Conservation (phyloP, 2,113 vertebrate species). For the Pyxicephalus adspersus region DNA sequence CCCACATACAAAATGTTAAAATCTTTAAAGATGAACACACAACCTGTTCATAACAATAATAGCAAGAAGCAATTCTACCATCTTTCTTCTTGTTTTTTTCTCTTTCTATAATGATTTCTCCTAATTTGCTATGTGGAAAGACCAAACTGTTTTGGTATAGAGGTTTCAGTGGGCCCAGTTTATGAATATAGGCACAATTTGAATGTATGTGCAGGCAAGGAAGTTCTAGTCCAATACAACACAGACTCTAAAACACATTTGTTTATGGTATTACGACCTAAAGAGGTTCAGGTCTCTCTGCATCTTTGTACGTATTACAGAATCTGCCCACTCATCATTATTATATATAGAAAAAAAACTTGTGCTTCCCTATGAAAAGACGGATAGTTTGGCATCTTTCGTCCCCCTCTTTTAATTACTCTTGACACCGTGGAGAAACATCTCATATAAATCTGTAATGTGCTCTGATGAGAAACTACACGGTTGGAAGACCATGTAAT, state of each 20-base stretch:
- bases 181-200: background rate
- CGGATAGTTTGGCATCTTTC: constrained; percentile 85
- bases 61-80: background rate
- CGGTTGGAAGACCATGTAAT: constrained; percentile 99
- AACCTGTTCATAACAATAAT: background rate
- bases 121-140: background rate
- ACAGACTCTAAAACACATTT: constrained; percentile 10
- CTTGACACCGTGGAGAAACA: constrained; percentile 99
- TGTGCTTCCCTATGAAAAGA: constrained; percentile 80
- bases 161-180: constrained; percentile 4
- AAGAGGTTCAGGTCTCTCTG: constrained; percentile 9
- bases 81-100: background rate
- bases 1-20: too few relatives aligned
- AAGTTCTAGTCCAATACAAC: background rate
- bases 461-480: constrained; percentile 99
- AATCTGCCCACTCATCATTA: constrained; percentile 52
- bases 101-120: background rate
- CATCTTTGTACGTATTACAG: constrained; percentile 9
- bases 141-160: background rate
- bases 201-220: constrained; percentile 22
- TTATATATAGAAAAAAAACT: constrained; percentile 75
- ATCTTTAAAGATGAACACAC: background rate
- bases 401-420: constrained; percentile 97
- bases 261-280: constrained; percentile 12
- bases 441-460: constrained; percentile 99